phyloP scores from a whole-genome alignment of 2,113 vertebrate genomes.

The Ciconia maguari region DNA sequence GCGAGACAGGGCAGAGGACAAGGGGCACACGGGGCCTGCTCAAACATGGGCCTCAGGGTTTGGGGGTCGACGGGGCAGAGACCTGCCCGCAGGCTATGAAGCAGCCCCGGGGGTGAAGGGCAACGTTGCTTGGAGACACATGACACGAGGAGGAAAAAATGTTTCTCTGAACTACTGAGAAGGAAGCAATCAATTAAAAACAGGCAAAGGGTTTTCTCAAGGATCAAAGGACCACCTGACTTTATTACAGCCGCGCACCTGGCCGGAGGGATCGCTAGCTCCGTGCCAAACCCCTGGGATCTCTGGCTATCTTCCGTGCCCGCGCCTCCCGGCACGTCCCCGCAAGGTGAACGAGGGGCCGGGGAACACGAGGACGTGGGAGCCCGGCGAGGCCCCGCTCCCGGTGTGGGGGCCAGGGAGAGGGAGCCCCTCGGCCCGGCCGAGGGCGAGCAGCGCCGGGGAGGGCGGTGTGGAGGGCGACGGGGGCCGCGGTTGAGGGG shows the following conservation, averaged over 20 bases:
- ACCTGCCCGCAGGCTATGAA: rapidly evolving
- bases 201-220: background rate
- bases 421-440: background rate
- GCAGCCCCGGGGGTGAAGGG: background rate
- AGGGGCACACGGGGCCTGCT: rapidly evolving
- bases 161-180: background rate
- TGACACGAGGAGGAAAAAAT: rapidly evolving
- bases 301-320: background rate
- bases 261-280: background rate
- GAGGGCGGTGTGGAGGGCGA: background rate
- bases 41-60: too few relatives aligned
- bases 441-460: background rate
- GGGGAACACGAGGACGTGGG: background rate
- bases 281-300: rapidly evolving
- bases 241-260: background rate
- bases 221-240: background rate
- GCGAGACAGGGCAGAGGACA: too few relatives aligned
- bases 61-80: background rate
- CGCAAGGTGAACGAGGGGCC: background rate
- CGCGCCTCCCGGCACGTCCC: background rate
- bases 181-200: background rate
- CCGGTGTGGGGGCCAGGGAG: background rate
- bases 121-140: rapidly evolving
- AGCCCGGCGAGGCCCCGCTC: background rate
- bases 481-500: background rate